Base-by-base conservation (phyloP, 2,797 vertebrate species). In the Anas capensis region DNA sequence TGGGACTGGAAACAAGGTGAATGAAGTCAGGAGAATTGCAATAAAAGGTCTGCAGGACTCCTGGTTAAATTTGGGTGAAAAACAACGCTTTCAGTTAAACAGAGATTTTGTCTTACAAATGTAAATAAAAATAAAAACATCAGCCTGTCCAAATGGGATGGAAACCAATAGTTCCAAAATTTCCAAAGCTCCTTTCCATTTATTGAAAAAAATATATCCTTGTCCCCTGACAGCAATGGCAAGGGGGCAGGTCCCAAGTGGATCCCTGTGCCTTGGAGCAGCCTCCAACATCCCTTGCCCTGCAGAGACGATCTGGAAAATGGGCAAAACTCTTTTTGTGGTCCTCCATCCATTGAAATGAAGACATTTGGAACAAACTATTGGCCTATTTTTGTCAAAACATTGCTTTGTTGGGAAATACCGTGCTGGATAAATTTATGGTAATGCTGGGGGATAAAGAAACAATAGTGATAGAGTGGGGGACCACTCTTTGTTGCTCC, bases 111-210 rank as follows among this genome's bases (percentile, higher is more conserved):
- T 85, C 27, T 80, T 87, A 23, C 2, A 82, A 60, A 44, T 0
- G 0, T 54, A 95, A 95, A 95, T 83, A 87, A 89, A 95, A 94
- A 93, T 72, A 73, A 88, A 94, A 86, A 71, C 31, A 80, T 8
- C 18, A 88, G 61, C 40, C 33, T 46, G 27, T 86, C 82, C 80
- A 81, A 81, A 83, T 14, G 36, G 36, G 33, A 46, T 54, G 11
- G 36, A 81, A 96, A 65, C 1, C 0, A 2, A 24, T 53, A 15
- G 14, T 86, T 70, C 65, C 38, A 17, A 42, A n/a, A 36, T 72
- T 86, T 82, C 49, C 18, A 14, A 38, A 79, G 23, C 34, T 91
- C 20, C 14, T 90, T 88, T 92, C 12, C 26, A 81, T 34, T 23
- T 70, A 3, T 0, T 20, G 29, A 90, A 46, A 26, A 0, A 54